Evolutionary conservation across 2,888 invertebrate species (phyloP).

Genomic region (Drosophila mimetica): DNA sequence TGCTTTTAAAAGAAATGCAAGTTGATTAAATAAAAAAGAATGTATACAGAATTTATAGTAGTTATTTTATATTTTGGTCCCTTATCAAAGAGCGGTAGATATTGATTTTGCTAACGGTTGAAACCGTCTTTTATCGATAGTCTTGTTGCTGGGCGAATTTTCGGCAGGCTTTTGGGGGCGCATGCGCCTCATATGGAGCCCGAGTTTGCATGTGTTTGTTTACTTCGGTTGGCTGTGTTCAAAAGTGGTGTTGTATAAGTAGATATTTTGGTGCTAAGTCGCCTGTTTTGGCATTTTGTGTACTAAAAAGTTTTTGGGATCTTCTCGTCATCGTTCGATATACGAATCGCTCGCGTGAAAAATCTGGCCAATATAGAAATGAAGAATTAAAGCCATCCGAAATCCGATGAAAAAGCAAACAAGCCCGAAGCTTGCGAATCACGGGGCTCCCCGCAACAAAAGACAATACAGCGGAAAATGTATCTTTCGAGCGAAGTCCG

Average conservation of each 20-base stretch:
- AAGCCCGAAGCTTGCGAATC: constrained; percentile 14
- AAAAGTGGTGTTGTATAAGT: constrained; percentile 57
- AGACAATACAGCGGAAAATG: constrained; percentile 41
- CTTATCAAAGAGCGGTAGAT: constrained; percentile 11
- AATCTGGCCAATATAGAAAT: constrained; percentile 6
- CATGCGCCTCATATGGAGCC: constrained; percentile 55
- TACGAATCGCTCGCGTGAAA: constrained; percentile 3
- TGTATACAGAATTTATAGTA: constrained; percentile 1
- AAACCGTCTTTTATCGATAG: constrained; percentile 31
- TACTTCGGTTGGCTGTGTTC: constrained; percentile 55
- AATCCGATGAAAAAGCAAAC: constrained; percentile 7
- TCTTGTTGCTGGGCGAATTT: constrained; percentile 18
- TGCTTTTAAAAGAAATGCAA: constrained; percentile 15
- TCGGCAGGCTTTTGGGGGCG: constrained; percentile 40
- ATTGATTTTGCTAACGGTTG: constrained; percentile 32
- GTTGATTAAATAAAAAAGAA: constrained; percentile 15
- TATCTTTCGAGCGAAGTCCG: constrained; percentile 30
- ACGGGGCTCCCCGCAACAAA: constrained; percentile 19
- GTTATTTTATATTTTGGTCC: too few species aligned
- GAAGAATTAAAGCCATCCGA: constrained; percentile 1
- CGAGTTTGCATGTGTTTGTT: constrained; percentile 70
- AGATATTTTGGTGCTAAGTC: constrained; percentile 52
- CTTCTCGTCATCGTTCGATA: constrained; percentile 33
- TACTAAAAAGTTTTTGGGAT: constrained; percentile 29
- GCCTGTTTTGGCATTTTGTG: constrained; percentile 49